Evolutionary conservation across 2,113 vertebrate species (phyloP).

Genomic region (Meleagris gallopavo): DNA sequence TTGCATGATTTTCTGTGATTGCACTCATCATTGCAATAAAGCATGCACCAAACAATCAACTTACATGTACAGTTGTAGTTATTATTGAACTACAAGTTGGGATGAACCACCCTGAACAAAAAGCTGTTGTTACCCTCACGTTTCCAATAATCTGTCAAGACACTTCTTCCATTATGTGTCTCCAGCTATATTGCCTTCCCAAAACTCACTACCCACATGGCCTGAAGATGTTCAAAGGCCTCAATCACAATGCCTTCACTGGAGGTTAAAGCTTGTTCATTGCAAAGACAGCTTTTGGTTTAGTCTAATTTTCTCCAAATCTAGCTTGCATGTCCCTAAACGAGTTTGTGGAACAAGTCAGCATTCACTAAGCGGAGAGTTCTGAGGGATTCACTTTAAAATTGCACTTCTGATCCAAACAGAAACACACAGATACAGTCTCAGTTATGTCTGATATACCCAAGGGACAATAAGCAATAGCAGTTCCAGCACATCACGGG

Average conservation of each 20-base stretch:
- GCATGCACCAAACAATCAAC: not conserved
- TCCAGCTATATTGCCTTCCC: not conserved
- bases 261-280: not conserved
- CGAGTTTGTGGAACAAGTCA: not conserved
- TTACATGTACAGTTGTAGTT: not conserved
- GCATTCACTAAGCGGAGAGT: not conserved
- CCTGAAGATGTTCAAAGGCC: not conserved
- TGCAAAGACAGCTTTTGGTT: not conserved
- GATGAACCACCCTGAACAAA: not conserved
- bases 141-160: not conserved
- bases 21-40: not conserved
- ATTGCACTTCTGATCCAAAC: not conserved
- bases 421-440: not conserved
- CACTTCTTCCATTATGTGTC: not conserved
- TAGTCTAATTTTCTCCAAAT: not conserved
- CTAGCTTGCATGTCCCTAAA: not conserved
- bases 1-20: not conserved
- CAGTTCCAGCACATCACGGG: not conserved
- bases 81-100: not conserved
- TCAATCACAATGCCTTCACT: not conserved
- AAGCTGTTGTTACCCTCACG: not conserved
- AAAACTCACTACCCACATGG: not conserved
- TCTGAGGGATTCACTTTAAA: not conserved
- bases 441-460: not conserved
- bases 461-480: not conserved